Base-by-base conservation (phyloP, 2,797 vertebrate genomes). In the Lacerta agilis region DNA sequence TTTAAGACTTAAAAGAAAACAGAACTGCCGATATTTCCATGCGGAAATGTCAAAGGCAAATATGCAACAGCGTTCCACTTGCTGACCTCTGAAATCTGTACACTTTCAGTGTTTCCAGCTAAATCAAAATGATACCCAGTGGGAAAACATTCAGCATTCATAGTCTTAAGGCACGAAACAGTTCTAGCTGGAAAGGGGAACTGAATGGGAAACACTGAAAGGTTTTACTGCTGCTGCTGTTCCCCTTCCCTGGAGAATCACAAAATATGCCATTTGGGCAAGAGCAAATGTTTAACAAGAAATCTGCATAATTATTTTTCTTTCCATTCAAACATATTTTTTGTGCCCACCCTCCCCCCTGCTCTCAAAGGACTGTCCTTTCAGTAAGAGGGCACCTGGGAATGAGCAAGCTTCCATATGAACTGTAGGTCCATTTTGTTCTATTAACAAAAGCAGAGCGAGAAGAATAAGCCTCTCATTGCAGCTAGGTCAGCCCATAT, bases 401-500 rank as follows among this genome's bases (percentile, higher is more conserved):
- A 55, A 85, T 45, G 90, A 41, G 82, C 69, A 82, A 90, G 79
- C 36, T 23, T 0, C 61, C 76, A 0, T 73, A 69, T 49, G 41
- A 78, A 66, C 82, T 73, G 27, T 71, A 89, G 78, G 71, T 33
- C 77, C 85, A 13, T 55, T 91, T 90, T 66, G 78, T 90, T 91
- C 43, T 89, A 89, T 79, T 78, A 86, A 87, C 79, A 86, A 33
- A 43, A 61, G 6, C 29, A 76, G 2, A 10, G 82, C 86, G 79
- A 75, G 73, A 93, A 95, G 92, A 95, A 94, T 83, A 92, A 93
- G 90, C 82, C 79, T 92, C 93, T 95, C 83, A 93, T 93, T 69
- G 85, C 94, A 95, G 95, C 95, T 93, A 96, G 94, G 95, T 90
- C 93, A 94, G 93, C 86, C 92, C 4, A 82, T 92, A 93, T 92